Percentiles rank a stretch among this genome's conserved stretches.
phyloP scores from a whole-genome alignment of 2,113 vertebrate species.

The Clarias macrocephalus region DNA sequence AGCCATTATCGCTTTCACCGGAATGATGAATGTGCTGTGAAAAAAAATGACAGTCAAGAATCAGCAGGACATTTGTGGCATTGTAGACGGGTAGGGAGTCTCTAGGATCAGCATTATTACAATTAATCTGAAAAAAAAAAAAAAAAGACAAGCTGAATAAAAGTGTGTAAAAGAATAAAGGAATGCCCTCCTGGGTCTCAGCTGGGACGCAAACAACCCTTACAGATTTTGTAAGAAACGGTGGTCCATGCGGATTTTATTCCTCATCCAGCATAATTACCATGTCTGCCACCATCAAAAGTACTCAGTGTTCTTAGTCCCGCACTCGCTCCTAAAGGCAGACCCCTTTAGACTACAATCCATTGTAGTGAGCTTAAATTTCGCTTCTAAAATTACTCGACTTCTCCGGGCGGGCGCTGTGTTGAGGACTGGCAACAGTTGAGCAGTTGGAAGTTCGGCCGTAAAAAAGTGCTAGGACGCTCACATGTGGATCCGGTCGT shows the following conservation, averaged over 20 bases:
- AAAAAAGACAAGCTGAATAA: slow-evolving; percentile 64
- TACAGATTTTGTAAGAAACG: slow-evolving; percentile 22
- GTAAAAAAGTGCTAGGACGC: slow-evolving; percentile 50
- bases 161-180: too few relatives aligned
- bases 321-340: slow-evolving; percentile 32
- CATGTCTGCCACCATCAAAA: slow-evolving; percentile 41
- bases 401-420: slow-evolving; percentile 28
- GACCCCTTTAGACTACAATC: slow-evolving; percentile 32
- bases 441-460: slow-evolving; percentile 44
- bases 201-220: background rate
- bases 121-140: slow-evolving; percentile 32
- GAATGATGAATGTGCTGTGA: slow-evolving; percentile 66
- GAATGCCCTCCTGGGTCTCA: slow-evolving; percentile 56
- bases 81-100: background rate
- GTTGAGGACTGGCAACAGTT: slow-evolving; percentile 39
- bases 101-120: slow-evolving; percentile 16
- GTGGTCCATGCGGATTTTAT: slow-evolving; percentile 8
- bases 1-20: slow-evolving; percentile 66
- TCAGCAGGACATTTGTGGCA: slow-evolving; percentile 23
- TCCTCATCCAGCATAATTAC: slow-evolving; percentile 36
- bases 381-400: slow-evolving; percentile 41
- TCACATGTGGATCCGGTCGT: slow-evolving; percentile 42
- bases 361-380: slow-evolving; percentile 44
- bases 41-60: slow-evolving; percentile 46
- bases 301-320: slow-evolving; percentile 28